A percentile compares a stretch with the other conserved stretches of the same genome.
Conservation (phyloP, 2,113 vertebrate genomes). For the Pelobates fuscus region DNA sequence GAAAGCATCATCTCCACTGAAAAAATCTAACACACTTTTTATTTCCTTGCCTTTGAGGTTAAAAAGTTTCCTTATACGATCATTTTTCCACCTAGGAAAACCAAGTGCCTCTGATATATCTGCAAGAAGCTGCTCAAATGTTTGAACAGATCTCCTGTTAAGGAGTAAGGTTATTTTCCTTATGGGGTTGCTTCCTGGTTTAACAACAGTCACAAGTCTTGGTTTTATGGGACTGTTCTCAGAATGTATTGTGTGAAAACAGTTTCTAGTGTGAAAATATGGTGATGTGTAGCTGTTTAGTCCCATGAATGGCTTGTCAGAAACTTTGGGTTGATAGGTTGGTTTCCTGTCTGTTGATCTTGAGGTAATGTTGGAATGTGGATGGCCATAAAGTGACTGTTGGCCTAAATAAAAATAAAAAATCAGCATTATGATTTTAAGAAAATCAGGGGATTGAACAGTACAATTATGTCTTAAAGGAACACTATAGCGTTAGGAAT, state of each 20-base stretch:
- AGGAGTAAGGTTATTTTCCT: constrained; percentile 87
- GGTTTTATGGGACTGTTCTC: constrained; percentile 84
- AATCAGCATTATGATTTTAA: neutral
- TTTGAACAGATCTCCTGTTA: constrained; percentile 86
- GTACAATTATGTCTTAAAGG: too few relatives aligned
- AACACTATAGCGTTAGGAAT: too few relatives aligned
- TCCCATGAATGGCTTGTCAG: constrained; percentile 59
- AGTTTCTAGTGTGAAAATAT: constrained; percentile 53
- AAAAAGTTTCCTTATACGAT: constrained; percentile 85
- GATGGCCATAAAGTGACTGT: constrained; percentile 57
- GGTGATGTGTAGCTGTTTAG: constrained; percentile 52
- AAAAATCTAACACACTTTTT: constrained; percentile 84
- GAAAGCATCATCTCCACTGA: constrained; percentile 84
- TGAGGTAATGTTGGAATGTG: constrained; percentile 56
- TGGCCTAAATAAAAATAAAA: constrained; percentile 59
- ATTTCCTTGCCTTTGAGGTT: constrained; percentile 80
- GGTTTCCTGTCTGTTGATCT: constrained; percentile 63
- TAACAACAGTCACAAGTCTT: constrained; percentile 85
- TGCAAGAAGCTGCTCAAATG: constrained; percentile 85
- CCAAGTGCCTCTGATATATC: constrained; percentile 93
- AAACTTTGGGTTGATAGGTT: constrained; percentile 61
- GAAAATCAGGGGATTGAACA: too few relatives aligned
- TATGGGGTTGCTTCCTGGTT: constrained; percentile 69
- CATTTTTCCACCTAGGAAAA: constrained; percentile 87
- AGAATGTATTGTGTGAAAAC: constrained; percentile 72